Conservation (phyloP, 2,888 invertebrate genomes). For the Eueremaeus valkanovi region DNA sequence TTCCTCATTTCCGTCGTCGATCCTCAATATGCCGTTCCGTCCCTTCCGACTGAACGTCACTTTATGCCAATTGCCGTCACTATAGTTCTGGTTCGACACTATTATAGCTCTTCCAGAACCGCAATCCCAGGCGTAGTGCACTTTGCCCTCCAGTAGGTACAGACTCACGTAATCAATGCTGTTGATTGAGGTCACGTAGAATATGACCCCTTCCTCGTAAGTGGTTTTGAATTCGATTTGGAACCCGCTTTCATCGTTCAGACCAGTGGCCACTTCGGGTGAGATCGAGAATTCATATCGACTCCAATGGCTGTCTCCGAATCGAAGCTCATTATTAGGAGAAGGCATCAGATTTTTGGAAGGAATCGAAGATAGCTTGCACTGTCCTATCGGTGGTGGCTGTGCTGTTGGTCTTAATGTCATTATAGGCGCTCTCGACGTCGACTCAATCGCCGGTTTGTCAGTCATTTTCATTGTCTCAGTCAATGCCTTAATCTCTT, state of each 20-base stretch:
- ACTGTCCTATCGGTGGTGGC: conserved; percentile 51
- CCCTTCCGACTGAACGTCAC: conserved; percentile 63
- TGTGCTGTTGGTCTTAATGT: not conserved
- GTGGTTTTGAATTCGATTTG: conserved; percentile 44
- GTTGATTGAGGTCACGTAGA: conserved; percentile 65
- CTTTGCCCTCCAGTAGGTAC: conserved; percentile 68
- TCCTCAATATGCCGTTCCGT: conserved; percentile 62
- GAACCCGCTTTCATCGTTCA: conserved; percentile 45
- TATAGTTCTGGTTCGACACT: conserved; percentile 59
- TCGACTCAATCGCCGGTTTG: not conserved
- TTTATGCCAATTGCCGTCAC: conserved; percentile 75
- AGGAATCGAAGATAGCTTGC: conserved; percentile 59
- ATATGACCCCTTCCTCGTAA: conserved; percentile 72
- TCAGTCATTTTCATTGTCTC: not conserved
- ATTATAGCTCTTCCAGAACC: conserved; percentile 63
- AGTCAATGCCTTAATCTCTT: not conserved
- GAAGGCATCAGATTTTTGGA: conserved; percentile 56
- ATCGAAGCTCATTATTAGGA: conserved; percentile 53
- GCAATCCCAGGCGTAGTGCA: conserved; percentile 68
- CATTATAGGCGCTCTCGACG: not conserved
- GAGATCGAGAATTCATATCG: conserved; percentile 44
- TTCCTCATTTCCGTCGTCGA: conserved; percentile 61
- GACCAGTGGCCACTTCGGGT: conserved; percentile 39
- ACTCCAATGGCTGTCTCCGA: conserved; percentile 45
- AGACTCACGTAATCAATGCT: conserved; percentile 69